Conservation (phyloP, 2,888 invertebrate genomes). For the Cephus pulcher region DNA sequence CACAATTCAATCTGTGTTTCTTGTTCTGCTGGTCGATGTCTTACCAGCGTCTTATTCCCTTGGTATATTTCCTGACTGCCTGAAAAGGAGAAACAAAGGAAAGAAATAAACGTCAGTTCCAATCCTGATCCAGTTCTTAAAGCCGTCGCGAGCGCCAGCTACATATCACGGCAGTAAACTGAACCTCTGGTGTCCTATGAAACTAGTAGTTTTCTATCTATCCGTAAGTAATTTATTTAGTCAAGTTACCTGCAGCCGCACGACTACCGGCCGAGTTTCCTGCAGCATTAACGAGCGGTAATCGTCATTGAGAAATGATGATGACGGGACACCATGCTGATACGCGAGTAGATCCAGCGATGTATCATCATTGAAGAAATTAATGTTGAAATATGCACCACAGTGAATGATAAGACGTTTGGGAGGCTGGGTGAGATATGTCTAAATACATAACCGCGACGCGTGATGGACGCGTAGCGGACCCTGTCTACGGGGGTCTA, state of each 20-base stretch:
- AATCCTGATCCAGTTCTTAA: neutral
- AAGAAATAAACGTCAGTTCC: neutral
- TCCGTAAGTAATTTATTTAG: neutral
- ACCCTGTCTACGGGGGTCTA: constrained; percentile 57
- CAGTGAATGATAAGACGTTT: constrained; percentile 39
- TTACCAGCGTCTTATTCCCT: neutral
- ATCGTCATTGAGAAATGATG: constrained; percentile 39
- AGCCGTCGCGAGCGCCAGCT: neutral
- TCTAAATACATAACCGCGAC: constrained; percentile 64
- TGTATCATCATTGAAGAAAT: constrained; percentile 59
- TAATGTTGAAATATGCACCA: constrained; percentile 55
- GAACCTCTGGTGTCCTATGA: neutral
- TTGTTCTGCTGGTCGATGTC: neutral
- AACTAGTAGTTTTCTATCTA: neutral
- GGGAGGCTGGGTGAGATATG: constrained; percentile 50
- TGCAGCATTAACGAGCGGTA: constrained; percentile 48
- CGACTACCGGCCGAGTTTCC: constrained; percentile 36
- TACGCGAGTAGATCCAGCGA: constrained; percentile 44
- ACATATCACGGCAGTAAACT: neutral
- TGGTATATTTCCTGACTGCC: neutral
- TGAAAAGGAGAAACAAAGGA: neutral
- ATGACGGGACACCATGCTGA: constrained; percentile 52
- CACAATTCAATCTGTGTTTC: neutral
- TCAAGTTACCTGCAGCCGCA: neutral
- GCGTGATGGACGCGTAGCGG: constrained; percentile 63